Conservation (phyloP, 2,113 vertebrate species). For the Crotalus viridis region DNA sequence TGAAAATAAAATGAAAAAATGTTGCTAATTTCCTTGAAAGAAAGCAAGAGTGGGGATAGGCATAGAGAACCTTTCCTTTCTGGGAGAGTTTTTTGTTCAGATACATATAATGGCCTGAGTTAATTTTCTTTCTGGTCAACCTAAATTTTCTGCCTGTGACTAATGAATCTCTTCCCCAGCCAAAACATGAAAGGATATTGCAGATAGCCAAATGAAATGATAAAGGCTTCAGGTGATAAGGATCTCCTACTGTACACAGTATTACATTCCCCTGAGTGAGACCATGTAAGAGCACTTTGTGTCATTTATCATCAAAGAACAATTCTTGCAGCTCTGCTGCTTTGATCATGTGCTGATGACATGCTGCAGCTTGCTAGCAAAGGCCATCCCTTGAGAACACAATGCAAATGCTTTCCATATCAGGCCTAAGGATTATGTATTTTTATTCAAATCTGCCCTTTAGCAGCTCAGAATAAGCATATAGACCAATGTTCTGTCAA, state of each 20-base stretch:
- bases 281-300: background rate
- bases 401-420: constrained; percentile 31
- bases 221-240: constrained; percentile 34
- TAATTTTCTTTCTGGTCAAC: constrained; percentile 35
- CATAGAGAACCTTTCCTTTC: background rate
- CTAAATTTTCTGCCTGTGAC: constrained; percentile 38
- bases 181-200: constrained; percentile 6
- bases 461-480: background rate
- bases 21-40: constrained; percentile 5
- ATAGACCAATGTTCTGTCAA: background rate
- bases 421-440: constrained; percentile 19
- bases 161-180: constrained; percentile 13
- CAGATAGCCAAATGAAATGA: constrained; percentile 32
- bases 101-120: constrained; percentile 23
- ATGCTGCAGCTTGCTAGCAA: constrained; percentile 19
- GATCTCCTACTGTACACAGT: constrained; percentile 41
- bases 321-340: constrained; percentile 13
- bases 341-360: background rate
- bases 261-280: constrained; percentile 32
- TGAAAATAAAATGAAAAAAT: constrained; percentile 23
- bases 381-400: constrained; percentile 36
- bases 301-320: constrained; percentile 36
- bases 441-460: constrained; percentile 24
- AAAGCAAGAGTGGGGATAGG: background rate
- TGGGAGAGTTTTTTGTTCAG: background rate